Evolutionary conservation across 2,797 vertebrate genomes (phyloP).

Genomic region (Taenioides sp.): DNA sequence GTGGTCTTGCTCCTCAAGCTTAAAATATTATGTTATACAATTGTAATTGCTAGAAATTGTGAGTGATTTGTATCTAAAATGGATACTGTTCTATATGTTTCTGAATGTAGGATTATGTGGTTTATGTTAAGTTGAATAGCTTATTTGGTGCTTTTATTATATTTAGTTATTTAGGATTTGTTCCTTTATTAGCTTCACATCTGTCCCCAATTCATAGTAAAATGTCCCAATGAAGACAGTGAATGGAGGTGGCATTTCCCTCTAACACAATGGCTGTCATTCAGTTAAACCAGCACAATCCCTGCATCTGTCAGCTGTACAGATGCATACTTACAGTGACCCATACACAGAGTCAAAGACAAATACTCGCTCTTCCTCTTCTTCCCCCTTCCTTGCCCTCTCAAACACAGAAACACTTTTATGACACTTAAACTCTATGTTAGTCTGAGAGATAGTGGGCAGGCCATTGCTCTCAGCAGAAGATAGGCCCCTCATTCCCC

Average conservation of each 20-base stretch:
- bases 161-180: neutral
- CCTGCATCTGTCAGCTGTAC: constrained; percentile 47
- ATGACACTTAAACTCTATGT: constrained; percentile 61
- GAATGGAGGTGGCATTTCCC: constrained; percentile 65
- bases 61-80: neutral
- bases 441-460: constrained; percentile 52
- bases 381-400: neutral
- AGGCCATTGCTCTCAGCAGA: constrained; percentile 39
- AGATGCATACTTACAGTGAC: constrained; percentile 41
- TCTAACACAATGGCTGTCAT: constrained; percentile 63
- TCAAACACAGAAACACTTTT: constrained; percentile 37
- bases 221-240: constrained; percentile 55
- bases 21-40: neutral
- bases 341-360: constrained; percentile 34
- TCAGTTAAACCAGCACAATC: constrained; percentile 41
- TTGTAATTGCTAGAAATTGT: neutral
- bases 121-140: neutral
- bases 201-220: constrained; percentile 39
- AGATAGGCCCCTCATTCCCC: constrained; percentile 52
- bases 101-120: too few relatives aligned
- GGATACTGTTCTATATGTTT: neutral
- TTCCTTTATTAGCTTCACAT: neutral
- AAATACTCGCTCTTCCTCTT: constrained; percentile 36
- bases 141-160: neutral
- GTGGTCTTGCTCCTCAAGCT: neutral